Conservation (phyloP, 37 sponge, comb jelly and placozoan species). For the Theonella swinhoei region DNA sequence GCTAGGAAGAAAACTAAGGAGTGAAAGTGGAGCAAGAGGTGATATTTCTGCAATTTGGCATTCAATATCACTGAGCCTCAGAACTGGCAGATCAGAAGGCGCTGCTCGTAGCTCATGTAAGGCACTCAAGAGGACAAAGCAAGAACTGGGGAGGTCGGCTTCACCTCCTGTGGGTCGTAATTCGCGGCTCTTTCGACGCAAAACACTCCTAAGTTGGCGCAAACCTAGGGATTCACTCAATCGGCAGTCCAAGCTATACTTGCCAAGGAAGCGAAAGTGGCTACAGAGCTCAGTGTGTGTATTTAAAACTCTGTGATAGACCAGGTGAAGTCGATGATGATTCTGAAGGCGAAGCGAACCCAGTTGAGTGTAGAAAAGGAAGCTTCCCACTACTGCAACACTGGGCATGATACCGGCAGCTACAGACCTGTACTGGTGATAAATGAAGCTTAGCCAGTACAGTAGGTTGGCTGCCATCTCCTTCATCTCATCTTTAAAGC, state of each 20-base stretch:
- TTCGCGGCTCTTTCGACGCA: neutral
- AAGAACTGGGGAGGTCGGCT: neutral
- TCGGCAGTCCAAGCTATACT: neutral
- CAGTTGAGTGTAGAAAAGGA: neutral
- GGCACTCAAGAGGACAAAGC: neutral
- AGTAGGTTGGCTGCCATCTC: neutral
- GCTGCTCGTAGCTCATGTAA: neutral
- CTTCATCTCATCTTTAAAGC: neutral
- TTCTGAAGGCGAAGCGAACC: neutral
- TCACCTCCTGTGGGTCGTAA: neutral
- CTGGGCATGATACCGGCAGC: neutral
- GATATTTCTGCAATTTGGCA: neutral
- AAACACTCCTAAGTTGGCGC: neutral
- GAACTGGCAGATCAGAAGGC: neutral
- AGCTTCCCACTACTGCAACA: neutral
- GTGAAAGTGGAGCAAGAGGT: neutral
- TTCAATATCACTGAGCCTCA: neutral
- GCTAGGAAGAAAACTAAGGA: neutral
- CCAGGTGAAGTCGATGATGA: neutral
- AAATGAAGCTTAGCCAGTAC: neutral
- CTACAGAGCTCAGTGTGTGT: neutral
- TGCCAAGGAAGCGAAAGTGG: neutral
- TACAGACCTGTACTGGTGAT: neutral
- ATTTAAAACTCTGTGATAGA: neutral
- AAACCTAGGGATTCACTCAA: neutral